These are phyloP conservation scores for Neopelma chrysocephalum DNA, from an alignment of 2,797 vertebrate genomes.

Conservation along the genomic window DNA sequence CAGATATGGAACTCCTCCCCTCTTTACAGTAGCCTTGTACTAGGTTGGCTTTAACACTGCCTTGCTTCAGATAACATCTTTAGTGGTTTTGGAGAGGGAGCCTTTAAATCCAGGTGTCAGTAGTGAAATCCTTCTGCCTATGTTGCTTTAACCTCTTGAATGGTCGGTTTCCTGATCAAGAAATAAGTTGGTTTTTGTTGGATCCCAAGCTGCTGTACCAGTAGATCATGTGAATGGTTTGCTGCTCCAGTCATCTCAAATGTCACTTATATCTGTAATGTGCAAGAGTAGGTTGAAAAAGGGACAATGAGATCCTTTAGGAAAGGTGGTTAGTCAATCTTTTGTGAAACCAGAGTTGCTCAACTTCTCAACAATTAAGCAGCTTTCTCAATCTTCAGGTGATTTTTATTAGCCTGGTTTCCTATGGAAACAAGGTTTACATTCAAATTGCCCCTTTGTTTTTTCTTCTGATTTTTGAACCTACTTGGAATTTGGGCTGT, in stretches of 20 bases:
- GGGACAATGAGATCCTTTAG: not conserved
- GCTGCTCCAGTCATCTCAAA: not conserved
- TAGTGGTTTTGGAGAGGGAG: not conserved
- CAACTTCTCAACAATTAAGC: not conserved
- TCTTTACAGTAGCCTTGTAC: not conserved
- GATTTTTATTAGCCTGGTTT: not conserved
- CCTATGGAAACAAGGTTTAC: not conserved
- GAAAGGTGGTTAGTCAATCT: not conserved
- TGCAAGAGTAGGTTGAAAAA: not conserved
- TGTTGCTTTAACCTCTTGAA: not conserved
- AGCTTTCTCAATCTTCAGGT: not conserved
- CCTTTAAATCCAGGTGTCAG: not conserved
- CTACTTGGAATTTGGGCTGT: not conserved
- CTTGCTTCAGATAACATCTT: not conserved
- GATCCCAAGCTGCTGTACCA: not conserved
- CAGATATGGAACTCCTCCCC: not conserved
- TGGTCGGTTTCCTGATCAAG: not conserved
- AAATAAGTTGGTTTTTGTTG: not conserved
- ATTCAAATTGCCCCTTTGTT: not conserved
- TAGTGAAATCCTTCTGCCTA: not conserved
- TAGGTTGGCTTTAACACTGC: not conserved
- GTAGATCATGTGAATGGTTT: not conserved
- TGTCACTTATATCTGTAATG: not conserved
- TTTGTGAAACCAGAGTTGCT: not conserved
- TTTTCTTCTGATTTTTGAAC: not conserved